Conservation (phyloP, 1,140 invertebrate species). For the Polyergus mexicanus region DNA sequence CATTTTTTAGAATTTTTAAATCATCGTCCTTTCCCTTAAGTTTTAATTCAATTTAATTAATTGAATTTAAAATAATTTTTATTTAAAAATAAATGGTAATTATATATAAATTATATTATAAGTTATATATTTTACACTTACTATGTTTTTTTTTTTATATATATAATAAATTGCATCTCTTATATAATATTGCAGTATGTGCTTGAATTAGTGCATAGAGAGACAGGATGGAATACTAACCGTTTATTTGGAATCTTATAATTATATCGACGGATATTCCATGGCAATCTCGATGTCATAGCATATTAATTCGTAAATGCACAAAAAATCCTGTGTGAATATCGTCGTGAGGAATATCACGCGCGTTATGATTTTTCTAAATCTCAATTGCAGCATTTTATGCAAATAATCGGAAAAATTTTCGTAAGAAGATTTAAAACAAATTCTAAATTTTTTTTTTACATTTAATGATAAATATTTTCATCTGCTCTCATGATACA, state of each 20-base stretch:
- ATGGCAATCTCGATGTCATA: neutral
- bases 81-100: neutral
- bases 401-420: neutral
- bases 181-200: neutral
- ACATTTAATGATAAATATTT: neutral
- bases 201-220: neutral
- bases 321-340: slow-evolving; percentile 7
- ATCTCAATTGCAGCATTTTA: neutral
- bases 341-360: neutral
- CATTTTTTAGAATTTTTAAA: neutral
- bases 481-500: neutral
- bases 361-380: neutral
- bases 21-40: neutral
- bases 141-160: neutral
- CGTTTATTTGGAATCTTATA: slow-evolving; percentile 4
- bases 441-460: neutral
- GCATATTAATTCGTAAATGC: slow-evolving; percentile 28
- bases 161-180: neutral
- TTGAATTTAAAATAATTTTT: neutral
- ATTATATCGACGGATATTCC: neutral
- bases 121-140: neutral
- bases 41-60: neutral
- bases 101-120: neutral
- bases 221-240: neutral
- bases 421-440: neutral